Percentiles rank a stretch among this genome's conserved stretches.
Conservation (phyloP, 35 echinoderm and acorn worm genomes). For the Nesometra sesokonis region DNA sequence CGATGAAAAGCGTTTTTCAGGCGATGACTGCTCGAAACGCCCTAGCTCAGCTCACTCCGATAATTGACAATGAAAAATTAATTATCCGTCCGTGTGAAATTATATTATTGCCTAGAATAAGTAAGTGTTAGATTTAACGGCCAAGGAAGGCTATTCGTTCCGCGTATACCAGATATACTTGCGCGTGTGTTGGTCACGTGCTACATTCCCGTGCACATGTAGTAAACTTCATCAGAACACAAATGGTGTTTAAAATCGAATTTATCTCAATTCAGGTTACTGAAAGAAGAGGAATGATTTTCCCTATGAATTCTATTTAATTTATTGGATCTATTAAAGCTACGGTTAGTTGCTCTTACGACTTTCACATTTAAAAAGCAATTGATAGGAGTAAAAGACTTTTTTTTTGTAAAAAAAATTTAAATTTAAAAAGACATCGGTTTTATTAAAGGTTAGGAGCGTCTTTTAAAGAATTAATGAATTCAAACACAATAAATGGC, state of each 20-base stretch:
- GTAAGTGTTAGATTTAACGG: not conserved
- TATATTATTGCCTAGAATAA: not conserved
- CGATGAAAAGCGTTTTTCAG: not conserved
- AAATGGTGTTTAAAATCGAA: not conserved
- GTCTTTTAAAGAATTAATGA: not conserved
- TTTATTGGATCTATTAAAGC: too few species aligned
- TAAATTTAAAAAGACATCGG: not conserved
- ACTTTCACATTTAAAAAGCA: not conserved
- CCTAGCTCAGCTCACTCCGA: not conserved
- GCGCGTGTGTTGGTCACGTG: not conserved
- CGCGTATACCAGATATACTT: not conserved
- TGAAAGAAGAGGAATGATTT: not conserved
- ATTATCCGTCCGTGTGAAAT: not conserved
- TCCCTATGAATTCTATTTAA: too few species aligned
- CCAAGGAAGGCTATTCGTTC: not conserved
- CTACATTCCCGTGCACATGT: not conserved
- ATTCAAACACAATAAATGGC: not conserved
- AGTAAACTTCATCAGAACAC: not conserved
- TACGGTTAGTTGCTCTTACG: not conserved
- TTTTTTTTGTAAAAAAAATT: not conserved
- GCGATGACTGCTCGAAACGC: not conserved
- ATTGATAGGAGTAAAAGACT: not conserved
- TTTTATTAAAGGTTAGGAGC: not conserved
- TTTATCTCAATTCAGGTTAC: not conserved
- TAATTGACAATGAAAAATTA: constrained; percentile 1